Evolutionary conservation across 2,797 vertebrate species (phyloP).

Genomic region (Sylvia borin): DNA sequence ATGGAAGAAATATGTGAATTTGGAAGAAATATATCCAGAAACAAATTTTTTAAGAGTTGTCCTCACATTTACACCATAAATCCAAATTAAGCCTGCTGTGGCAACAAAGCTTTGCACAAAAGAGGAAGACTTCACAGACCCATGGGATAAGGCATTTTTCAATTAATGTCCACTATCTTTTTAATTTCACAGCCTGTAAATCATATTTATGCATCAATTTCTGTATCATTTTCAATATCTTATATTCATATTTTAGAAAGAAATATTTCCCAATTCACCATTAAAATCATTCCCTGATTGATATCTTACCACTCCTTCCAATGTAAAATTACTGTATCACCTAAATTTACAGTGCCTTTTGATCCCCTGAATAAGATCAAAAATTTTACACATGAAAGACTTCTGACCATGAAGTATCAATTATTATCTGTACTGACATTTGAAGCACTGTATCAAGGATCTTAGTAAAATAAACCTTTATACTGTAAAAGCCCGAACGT

Average conservation of each 20-base stretch:
- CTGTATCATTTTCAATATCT: background rate
- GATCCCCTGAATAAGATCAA: background rate
- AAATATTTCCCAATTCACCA: background rate
- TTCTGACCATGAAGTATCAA: background rate
- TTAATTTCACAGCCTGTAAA: background rate
- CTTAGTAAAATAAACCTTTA: background rate
- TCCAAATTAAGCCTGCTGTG: background rate
- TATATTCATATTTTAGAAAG: background rate
- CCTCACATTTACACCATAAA: background rate
- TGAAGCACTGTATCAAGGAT: background rate
- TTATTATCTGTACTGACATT: background rate
- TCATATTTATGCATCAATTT: background rate
- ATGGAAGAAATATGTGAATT: background rate
- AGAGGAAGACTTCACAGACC: background rate
- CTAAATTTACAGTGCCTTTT: background rate
- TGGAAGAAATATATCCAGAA: background rate
- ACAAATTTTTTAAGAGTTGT: background rate
- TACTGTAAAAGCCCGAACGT: background rate
- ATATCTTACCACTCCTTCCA: background rate
- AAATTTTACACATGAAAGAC: background rate
- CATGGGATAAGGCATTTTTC: background rate
- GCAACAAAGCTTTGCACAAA: background rate
- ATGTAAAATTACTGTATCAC: background rate
- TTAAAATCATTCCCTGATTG: background rate
- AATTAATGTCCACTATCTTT: background rate